A percentile compares a stretch with the other conserved stretches of the same genome.
These are phyloP conservation scores for Brienomyrus longianalis DNA, from an alignment of 2,113 vertebrate genomes.

Conservation along the genomic window DNA sequence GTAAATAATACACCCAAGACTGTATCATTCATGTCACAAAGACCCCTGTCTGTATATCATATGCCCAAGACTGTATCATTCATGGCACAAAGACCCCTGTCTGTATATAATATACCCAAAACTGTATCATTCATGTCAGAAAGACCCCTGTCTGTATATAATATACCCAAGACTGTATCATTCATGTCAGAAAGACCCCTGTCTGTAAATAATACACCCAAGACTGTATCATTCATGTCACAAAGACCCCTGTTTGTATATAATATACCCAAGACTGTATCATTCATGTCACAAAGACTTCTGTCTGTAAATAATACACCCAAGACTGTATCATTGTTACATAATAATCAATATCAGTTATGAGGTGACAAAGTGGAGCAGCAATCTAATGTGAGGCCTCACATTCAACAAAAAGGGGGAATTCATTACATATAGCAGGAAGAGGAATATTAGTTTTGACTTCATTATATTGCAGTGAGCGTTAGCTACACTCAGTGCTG, in stretches of 20 bases:
- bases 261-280: constrained; percentile 3
- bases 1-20: not conserved
- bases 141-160: not conserved
- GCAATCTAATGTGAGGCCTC: not conserved
- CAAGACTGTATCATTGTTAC: not conserved
- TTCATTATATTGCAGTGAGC: constrained; percentile 18
- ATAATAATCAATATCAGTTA: not conserved
- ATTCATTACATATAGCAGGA: constrained; percentile 17
- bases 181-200: not conserved
- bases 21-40: not conserved
- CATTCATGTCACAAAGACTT: not conserved
- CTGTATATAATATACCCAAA: not conserved
- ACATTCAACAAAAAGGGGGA: not conserved
- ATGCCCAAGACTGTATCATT: not conserved
- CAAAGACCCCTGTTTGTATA: not conserved
- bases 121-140: not conserved
- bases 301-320: not conserved
- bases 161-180: not conserved
- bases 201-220: not conserved
- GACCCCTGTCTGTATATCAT: not conserved
- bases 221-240: not conserved
- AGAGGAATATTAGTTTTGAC: constrained; percentile 4
- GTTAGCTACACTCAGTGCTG: constrained; percentile 16
- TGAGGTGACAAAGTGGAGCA: not conserved
- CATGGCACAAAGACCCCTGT: not conserved